These are phyloP conservation scores for Xylota sylvarum DNA, from an alignment of 2,888 invertebrate species.

Conservation along the genomic window DNA sequence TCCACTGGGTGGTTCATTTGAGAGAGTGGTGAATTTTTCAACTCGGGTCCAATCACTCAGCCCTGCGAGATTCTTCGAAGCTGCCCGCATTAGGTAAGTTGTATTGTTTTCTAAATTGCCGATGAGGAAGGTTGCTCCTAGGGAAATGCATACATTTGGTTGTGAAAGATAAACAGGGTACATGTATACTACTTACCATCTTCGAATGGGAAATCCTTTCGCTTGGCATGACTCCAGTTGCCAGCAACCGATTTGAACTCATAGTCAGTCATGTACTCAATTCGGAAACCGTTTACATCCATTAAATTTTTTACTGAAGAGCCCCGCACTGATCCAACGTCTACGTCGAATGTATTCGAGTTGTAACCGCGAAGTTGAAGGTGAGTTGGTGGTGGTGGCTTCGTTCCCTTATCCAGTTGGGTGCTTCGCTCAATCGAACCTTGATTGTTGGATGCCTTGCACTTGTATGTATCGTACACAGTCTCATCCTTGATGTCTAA, in stretches of 20 bases:
- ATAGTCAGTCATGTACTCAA: slow-evolving; percentile 83
- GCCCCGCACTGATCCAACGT: slow-evolving; percentile 82
- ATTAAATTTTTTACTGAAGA: slow-evolving; percentile 79
- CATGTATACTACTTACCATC: slow-evolving; percentile 81
- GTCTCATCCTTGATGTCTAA: slow-evolving; percentile 81
- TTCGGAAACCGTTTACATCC: slow-evolving; percentile 84
- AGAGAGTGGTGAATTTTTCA: slow-evolving; percentile 82
- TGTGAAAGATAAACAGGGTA: background rate
- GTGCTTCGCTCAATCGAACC: slow-evolving; percentile 86
- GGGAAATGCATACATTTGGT: background rate
- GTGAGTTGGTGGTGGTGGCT: slow-evolving; percentile 85
- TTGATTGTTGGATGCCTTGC: slow-evolving; percentile 86
- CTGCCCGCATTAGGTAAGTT: slow-evolving; percentile 86
- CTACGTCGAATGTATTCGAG: slow-evolving; percentile 84
- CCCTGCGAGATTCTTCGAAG: slow-evolving; percentile 87
- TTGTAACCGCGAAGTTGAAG: slow-evolving; percentile 83
- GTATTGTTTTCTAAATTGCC: slow-evolving; percentile 85
- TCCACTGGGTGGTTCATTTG: slow-evolving; percentile 81
- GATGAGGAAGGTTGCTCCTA: slow-evolving; percentile 86
- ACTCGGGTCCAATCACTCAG: slow-evolving; percentile 84
- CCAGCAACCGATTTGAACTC: slow-evolving; percentile 83
- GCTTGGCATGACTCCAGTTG: slow-evolving; percentile 84
- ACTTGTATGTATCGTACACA: slow-evolving; percentile 86
- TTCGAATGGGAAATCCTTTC: slow-evolving; percentile 83
- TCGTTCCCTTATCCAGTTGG: slow-evolving; percentile 85